Evolutionary conservation across 1,140 invertebrate species (phyloP).

Genomic region (Saccostrea cuccullata): DNA sequence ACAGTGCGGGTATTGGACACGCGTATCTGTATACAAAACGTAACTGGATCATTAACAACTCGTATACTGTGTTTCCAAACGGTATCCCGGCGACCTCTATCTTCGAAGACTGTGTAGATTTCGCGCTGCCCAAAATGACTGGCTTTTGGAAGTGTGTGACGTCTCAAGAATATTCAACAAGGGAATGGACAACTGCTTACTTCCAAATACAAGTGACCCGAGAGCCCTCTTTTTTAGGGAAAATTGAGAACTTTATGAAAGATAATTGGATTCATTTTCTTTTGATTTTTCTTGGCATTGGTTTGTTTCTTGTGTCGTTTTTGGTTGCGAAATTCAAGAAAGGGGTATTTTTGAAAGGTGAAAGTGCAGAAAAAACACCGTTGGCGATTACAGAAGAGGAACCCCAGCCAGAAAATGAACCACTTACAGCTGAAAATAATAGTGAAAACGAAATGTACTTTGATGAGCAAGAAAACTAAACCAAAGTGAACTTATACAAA

Average conservation of each 20-base stretch:
- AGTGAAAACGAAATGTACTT: no score
- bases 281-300: background rate
- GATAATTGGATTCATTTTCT: background rate
- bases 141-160: slow-evolving; percentile 5
- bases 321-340: background rate
- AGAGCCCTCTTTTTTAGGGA: background rate
- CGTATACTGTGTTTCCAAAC: background rate
- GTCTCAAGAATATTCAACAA: background rate
- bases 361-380: background rate
- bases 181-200: background rate
- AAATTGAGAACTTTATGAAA: background rate
- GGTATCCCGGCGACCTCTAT: background rate
- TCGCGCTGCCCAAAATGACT: background rate
- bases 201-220: background rate
- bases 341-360: background rate
- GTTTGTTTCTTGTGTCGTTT: background rate
- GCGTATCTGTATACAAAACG: background rate
- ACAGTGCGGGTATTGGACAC: slow-evolving; percentile 4
- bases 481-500: no score
- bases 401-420: no score
- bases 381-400: background rate
- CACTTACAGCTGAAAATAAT: no score
- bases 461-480: no score
- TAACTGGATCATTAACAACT: slow-evolving; percentile 5
- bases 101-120: background rate